Evolutionary conservation across 2,797 vertebrate species (phyloP), one percentile per base, ranked within the genome.

Genomic region (Odontamblyopus lacepedii): DNA sequence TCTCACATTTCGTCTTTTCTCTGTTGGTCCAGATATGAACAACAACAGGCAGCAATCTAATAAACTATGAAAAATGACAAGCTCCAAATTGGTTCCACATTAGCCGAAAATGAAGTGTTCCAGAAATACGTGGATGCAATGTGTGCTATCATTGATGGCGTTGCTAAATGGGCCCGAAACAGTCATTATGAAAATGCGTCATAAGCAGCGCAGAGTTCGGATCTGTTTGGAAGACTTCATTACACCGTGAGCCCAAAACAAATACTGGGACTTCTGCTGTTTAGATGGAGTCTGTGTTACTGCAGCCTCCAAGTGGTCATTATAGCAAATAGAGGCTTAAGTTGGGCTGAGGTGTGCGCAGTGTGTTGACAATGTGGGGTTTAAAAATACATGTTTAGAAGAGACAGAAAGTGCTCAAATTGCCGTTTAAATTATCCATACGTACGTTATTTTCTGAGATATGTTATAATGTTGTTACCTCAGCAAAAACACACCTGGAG

Each of bases 41-140:
- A 55, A 23, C 53, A 48, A 53, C 67, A 66, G 68, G 62, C 50
- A 75, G 80, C 73, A 73, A 72, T 71, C 72, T 85, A 77, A 74
- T 85, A 83, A 84, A 91, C 91, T 41, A 63, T 74, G 66, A 72
- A 76, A 87, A 73, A 87, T 78, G 86, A 91, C 83, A 87, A 76
- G 73, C 72, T 66, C 70, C 69, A 86, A 88, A 93, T 91, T 87
- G 81, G 85, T 87, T 89, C 83, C 87, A 91, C 74, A 80, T 92
- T 90, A 85, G 74, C 83, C 82, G 69, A 80, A 83, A 85, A 85
- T 85, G 66, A 61, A 83, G 55, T 1, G 63, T 70, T 88, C 85
- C 87, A 89, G 78, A 67, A 85, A 76, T 79, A 85, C 86, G 89
- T 78, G 64, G 75, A 57, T 73, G 69, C 75, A 70, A 80, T 80